Conservation (phyloP, 1,140 invertebrate genomes). For the Eulimnadia texana region DNA sequence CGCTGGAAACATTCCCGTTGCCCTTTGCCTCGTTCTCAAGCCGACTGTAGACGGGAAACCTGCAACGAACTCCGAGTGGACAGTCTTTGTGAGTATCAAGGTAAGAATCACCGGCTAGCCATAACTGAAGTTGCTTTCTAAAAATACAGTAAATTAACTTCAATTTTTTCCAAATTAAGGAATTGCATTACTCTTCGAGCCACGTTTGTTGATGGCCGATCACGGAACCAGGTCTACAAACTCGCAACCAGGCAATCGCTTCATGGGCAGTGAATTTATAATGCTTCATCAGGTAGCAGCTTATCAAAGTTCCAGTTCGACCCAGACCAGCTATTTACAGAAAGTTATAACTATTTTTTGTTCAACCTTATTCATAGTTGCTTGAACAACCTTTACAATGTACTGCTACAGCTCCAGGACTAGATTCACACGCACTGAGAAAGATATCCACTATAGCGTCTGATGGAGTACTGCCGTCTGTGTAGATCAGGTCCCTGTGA, state of each 20-base stretch:
- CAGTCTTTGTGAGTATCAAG: constrained; percentile 29
- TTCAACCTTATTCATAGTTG: no score
- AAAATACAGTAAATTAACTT: constrained; percentile 19
- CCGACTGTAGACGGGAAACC: constrained; percentile 42
- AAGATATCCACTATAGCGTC: constrained; percentile 83
- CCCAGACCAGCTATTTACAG: constrained; percentile 72
- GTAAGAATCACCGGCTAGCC: constrained; percentile 55
- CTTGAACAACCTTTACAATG: constrained; percentile 99
- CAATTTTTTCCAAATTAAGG: constrained; percentile 17
- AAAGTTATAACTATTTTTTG: no score
- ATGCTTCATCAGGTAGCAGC: constrained; percentile 98
- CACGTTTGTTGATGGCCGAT: constrained; percentile 95
- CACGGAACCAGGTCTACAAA: constrained; percentile 96
- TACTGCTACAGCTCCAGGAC: constrained; percentile 86
- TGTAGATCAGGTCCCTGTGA: constrained; percentile 92
- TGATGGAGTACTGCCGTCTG: constrained; percentile 88
- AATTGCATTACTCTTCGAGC: constrained; percentile 61
- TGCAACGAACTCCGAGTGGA: not conserved
- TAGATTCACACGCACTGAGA: constrained; percentile 72
- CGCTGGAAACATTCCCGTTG: constrained; percentile 32
- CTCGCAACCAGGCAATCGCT: constrained; percentile 89
- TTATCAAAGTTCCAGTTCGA: constrained; percentile 91
- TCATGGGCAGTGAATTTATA: constrained; percentile 84
- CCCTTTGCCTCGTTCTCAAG: constrained; percentile 22
- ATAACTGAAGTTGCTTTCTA: constrained; percentile 60